Evolutionary conservation across 2,888 invertebrate genomes (phyloP).

Genomic region (Strigamia maritima): DNA sequence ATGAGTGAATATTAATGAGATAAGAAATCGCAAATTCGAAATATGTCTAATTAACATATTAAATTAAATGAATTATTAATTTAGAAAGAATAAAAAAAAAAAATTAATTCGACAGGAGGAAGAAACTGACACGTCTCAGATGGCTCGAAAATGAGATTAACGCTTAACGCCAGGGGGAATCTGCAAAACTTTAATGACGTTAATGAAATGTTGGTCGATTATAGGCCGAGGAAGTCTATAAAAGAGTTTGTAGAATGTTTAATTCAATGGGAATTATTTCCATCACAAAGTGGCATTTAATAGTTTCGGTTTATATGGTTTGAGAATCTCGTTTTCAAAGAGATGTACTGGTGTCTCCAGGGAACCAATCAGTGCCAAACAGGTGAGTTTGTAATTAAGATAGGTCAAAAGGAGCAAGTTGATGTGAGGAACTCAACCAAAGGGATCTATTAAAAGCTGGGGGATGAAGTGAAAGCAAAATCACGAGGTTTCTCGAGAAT

Average conservation of each 20-base stretch:
- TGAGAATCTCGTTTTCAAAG: background rate
- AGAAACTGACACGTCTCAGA: background rate
- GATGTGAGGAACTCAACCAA: conserved; percentile 4
- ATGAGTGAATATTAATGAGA: conserved; percentile 17
- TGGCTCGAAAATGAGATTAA: background rate
- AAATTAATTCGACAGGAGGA: background rate
- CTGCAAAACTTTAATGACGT: background rate
- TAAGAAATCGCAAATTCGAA: background rate
- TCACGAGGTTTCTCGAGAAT: background rate
- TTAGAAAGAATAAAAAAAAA: background rate
- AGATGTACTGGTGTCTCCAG: background rate
- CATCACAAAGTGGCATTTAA: background rate
- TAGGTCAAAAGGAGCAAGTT: background rate
- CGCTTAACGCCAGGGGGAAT: background rate
- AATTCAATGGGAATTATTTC: background rate
- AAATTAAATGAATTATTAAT: conserved; percentile 15
- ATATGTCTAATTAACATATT: background rate
- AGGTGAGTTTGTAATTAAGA: conserved; percentile 19
- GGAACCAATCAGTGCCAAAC: conserved; percentile 19
- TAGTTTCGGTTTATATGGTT: background rate
- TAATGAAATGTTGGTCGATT: background rate
- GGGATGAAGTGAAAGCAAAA: background rate
- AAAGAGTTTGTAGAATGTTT: background rate
- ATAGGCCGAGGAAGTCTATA: background rate
- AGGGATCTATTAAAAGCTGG: background rate